phyloP scores from a whole-genome alignment of 2,113 vertebrate genomes.

The Halcyon senegalensis region DNA sequence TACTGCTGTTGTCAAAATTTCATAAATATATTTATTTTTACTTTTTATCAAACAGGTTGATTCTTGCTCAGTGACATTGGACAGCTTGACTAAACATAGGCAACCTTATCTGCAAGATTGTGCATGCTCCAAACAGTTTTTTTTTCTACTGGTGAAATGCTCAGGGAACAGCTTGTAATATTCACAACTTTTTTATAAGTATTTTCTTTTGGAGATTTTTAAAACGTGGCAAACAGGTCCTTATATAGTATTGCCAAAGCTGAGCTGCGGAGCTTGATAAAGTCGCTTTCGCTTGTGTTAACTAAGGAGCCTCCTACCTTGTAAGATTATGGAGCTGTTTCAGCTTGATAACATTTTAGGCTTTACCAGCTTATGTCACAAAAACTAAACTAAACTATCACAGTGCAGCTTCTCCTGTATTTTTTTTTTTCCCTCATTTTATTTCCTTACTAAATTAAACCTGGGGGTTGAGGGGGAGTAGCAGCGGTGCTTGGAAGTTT shows the following conservation, averaged over 20 bases:
- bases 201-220: slow-evolving; percentile 46
- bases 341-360: slow-evolving; percentile 33
- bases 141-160: background rate
- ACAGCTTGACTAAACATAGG: slow-evolving; percentile 3
- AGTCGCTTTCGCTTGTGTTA: slow-evolving; percentile 22
- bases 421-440: background rate
- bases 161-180: slow-evolving; percentile 63
- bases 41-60: background rate
- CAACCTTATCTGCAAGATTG: background rate
- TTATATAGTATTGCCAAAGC: slow-evolving; percentile 61
- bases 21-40: background rate
- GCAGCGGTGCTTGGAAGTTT: background rate
- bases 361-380: background rate
- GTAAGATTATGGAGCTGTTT: slow-evolving; percentile 48
- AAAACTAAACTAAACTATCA: background rate
- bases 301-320: slow-evolving; percentile 55
- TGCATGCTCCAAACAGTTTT: background rate
- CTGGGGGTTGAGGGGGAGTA: background rate
- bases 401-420: background rate
- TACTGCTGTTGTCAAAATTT: background rate
- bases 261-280: slow-evolving; percentile 49
- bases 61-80: background rate
- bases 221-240: slow-evolving; percentile 43
- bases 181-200: slow-evolving; percentile 63
- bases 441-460: background rate